Evolutionary conservation across 2,888 invertebrate species (phyloP), one percentile per base, ranked within the genome.

Genomic region (Ernsta delagoae): DNA sequence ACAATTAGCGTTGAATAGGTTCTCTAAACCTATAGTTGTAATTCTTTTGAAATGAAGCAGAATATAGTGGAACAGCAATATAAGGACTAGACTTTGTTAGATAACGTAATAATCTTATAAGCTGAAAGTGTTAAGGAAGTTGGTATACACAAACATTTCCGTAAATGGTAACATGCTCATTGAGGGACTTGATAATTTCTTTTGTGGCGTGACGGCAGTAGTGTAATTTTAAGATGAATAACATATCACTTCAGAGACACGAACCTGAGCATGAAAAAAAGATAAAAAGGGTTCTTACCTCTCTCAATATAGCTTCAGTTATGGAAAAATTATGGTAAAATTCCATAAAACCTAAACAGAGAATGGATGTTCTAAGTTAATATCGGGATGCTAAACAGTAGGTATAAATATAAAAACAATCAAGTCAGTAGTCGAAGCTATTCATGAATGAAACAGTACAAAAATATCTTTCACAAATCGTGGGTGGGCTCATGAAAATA

Each of bases 401-500:
- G 39, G 39, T 39, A 39, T 7, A 39, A 39, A 39, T 6, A 39
- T 39, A 39, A 39, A 48, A 12, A 9, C 12, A 54, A 11, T 12
- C n/a, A 31, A 2, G 2, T 0, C 8, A 31, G 24, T 31, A 24
- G 24, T 24, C 31, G 53, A 54, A 31, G 8, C 4, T 31, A 0
- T 54, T 54, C 5, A 31, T 54, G 53, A 54, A 54, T 43, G 57
- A 57, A 65, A 59, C 36, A n/a, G 59, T 50, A 65, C 48, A 59
- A 39, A 65, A 65, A 59, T 65, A 65, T 59, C 57, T 39, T 48
- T 34, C 16, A 57, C 45, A 65, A 1, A 59, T 61, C 48, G 45
- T 65, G 65, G 65, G 65, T 65, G 65, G 65, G 57, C 59, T 50
- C 31, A 8, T 65, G 36, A 65, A 65, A 65, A 65, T 65, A 65